phyloP scores from a whole-genome alignment of 2,797 vertebrate genomes.

The Danio kyathit region DNA sequence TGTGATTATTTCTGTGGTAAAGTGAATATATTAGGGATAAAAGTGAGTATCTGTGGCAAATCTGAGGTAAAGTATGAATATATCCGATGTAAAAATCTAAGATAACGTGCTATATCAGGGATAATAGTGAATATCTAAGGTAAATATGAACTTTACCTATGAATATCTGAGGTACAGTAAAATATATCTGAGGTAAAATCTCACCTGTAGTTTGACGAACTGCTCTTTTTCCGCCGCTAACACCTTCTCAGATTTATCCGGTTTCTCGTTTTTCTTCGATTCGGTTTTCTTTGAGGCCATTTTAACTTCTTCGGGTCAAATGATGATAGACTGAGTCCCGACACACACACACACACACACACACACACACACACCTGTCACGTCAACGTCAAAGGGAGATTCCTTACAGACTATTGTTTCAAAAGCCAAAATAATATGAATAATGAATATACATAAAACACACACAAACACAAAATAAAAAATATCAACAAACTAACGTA shows the following conservation, averaged over 20 bases:
- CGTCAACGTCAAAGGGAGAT: constrained; percentile 11
- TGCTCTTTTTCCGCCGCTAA: constrained; percentile 94
- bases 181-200: constrained; percentile 13
- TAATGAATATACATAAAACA: neutral
- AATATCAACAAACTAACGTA: no score
- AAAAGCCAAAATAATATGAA: no score
- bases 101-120: no score
- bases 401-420: neutral
- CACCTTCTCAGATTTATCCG: constrained; percentile 89
- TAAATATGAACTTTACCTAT: no score
- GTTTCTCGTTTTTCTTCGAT: constrained; percentile 84
- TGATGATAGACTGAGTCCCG: neutral
- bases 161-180: no score
- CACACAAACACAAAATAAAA: neutral
- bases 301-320: constrained; percentile 7
- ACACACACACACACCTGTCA: neutral
- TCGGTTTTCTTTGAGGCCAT: constrained; percentile 71
- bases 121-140: no score
- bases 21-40: no score
- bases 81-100: no score
- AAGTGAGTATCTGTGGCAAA: no score
- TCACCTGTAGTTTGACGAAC: constrained; percentile 91
- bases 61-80: no score
- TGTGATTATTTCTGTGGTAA: no score
- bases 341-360: neutral